Evolutionary conservation across 64 coral and sea anemone genomes (phyloP), one percentile per base, ranked within the genome.

Genomic region (Stylophora pistillata): DNA sequence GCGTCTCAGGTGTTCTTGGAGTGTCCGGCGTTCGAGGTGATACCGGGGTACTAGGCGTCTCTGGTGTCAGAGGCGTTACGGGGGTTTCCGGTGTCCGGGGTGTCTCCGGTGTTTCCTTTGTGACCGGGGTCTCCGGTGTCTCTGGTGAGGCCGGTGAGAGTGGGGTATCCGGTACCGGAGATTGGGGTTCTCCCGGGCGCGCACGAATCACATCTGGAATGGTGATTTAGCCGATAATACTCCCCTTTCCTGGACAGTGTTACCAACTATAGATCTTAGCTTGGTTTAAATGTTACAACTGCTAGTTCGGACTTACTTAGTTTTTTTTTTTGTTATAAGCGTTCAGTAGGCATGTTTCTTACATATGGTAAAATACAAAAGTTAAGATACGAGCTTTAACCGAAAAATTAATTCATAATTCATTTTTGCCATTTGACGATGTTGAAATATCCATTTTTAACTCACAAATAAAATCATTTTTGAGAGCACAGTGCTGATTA

Each of bases 1-100:
- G 82, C 17, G 72, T 78, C 9, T 47, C 81, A 0, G 90, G 90
- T 32, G 90, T 92, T 28, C 33, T 47, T 53, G 90, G 90, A 10
- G 90, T 92, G 72, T 92, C 82, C 14, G 90, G 90, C 30, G 90
- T 92, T 29, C 83, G 81, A 15, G 90, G 90, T 15, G 90, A 92
- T 13, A 71, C n/a, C 11, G 81, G 90, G n/a, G 90, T 92, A 12
- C 82, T 77, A 33, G 90, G 90, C 28, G 81, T 92, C 57, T 86
- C 90, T 34, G 82, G 90, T 86, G 90, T 92, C 2, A 92, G 61
- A 52, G 90, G 90, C 1, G 82, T 92, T 57, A 86, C 85, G 12
- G 90, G 90, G 30, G 26, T 77, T 30, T 77, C 61, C 26, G 87
- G 87, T 0, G 90, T 92, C 74, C 64, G 25, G 55, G 90, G 90